Conservation (phyloP, 2,797 vertebrate species). For the Gallirallus australis region DNA sequence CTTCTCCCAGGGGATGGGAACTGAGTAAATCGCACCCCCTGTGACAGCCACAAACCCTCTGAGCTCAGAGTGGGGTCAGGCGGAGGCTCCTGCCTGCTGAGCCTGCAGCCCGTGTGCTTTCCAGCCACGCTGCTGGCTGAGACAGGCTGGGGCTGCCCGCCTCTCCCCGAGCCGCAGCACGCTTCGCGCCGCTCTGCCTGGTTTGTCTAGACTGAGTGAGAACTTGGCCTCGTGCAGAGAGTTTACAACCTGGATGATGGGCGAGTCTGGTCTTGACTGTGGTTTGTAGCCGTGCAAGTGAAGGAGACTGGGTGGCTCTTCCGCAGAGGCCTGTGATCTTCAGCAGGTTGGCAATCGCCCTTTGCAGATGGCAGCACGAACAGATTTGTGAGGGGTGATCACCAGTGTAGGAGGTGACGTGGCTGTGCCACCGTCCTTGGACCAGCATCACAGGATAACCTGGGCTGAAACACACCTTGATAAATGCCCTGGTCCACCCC, state of each 20-base stretch:
- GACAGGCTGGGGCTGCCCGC: neutral
- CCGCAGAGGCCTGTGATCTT: neutral
- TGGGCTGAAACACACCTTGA: neutral
- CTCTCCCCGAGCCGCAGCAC: neutral
- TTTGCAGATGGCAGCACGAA: neutral
- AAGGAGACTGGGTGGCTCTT: neutral
- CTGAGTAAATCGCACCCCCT: neutral
- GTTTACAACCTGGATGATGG: neutral
- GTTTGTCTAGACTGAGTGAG: neutral
- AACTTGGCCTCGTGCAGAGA: neutral
- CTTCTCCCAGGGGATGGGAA: neutral
- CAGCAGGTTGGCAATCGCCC: neutral
- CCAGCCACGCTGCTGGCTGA: neutral
- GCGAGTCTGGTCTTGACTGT: neutral
- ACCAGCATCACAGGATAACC: neutral
- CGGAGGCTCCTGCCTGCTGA: neutral
- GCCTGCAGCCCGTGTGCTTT: neutral
- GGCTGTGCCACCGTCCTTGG: neutral
- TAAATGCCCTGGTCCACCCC: neutral
- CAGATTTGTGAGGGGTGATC: neutral
- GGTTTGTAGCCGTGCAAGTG: neutral
- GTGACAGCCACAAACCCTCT: neutral
- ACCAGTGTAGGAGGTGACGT: accelerated
- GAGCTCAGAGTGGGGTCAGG: neutral
- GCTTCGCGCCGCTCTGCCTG: neutral